Evolutionary conservation across 1,140 invertebrate genomes (phyloP), one percentile per base, ranked within the genome.

Genomic region (Drosophila cardini): DNA sequence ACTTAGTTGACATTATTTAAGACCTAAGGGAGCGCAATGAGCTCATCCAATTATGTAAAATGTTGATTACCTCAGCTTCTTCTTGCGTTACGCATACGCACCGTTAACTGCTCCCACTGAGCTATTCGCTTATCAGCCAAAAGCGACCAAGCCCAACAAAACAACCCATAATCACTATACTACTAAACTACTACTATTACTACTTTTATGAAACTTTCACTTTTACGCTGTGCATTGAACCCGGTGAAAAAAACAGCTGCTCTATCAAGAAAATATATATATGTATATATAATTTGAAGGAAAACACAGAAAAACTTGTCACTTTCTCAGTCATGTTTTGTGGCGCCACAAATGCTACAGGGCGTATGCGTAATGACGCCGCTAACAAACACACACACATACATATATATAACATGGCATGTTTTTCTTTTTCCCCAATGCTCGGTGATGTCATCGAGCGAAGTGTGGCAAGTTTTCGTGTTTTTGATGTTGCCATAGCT

Each of bases 161-260:
- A 2, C 21, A 1, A 26, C 26, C 13, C 46, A 38, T 42, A 16
- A 32, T 21, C 21, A 40, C 18, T 32, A 68, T 8, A 13, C 13
- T 64, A 42, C 48, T 46, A n/a, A n/a, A n/a, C n/a, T n/a, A n/a
- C n/a, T n/a, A 26, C 21, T 26, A 26, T 5, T 26, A 26, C 21
- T 26, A 26, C 21, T 26, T 26, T 26, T 1, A 0, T 42, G n/a
- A 18, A 82, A 83, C 83, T 86, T 86, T 86, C 79, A 82, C 82
- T 87, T 76, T 78, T 57, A 42, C 42, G 34, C 50, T 53, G 58
- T 74, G 34, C 82, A 60, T 81, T 86, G 65, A 86, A 81, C 78
- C 62, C 34, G 45, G 34, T 67, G 64, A 68, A 64, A 67, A 68
- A 68, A 69, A 67, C 61, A 69, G 13, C 73, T 78, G 68, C 15